These are phyloP conservation scores for Lasaia peninsularis DNA, from an alignment of 1,140 invertebrate species.

Conservation along the genomic window DNA sequence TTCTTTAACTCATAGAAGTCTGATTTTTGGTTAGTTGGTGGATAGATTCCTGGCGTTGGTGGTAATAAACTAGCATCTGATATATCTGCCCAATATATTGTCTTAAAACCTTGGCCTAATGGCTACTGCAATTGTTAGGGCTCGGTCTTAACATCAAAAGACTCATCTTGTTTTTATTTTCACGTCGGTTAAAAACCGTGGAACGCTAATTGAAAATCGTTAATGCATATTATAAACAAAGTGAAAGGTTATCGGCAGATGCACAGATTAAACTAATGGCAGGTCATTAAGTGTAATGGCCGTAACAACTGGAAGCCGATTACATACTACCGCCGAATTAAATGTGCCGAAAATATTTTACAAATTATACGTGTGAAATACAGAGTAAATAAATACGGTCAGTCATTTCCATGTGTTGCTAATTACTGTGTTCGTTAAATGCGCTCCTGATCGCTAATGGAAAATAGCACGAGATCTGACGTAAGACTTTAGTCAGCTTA, in stretches of 20 bases:
- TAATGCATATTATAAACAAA: background rate
- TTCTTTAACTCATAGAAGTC: no score
- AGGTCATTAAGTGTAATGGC: constrained; percentile 22
- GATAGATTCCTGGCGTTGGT: no score
- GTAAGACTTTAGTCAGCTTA: no score
- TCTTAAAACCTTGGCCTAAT: no score
- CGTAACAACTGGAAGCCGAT: constrained; percentile 17
- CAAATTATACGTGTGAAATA: background rate
- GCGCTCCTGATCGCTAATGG: no score
- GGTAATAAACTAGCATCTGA: no score
- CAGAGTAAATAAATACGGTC: background rate
- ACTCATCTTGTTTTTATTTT: no score
- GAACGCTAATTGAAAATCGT: background rate
- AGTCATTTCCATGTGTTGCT: background rate
- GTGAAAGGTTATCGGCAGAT: background rate
- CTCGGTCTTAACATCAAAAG: no score
- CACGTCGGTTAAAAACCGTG: background rate
- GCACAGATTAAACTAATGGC: constrained; percentile 26
- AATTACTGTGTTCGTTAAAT: background rate
- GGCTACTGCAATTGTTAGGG: no score
- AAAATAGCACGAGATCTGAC: no score
- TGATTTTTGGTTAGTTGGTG: no score
- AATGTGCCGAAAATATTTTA: background rate
- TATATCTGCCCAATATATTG: no score
- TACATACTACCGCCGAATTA: constrained; percentile 16